A percentile compares a stretch with the other conserved stretches of the same genome.
These are phyloP conservation scores for Cyphomyrus plagiostoma DNA, from an alignment of 2,113 vertebrate species.

Conservation along the genomic window DNA sequence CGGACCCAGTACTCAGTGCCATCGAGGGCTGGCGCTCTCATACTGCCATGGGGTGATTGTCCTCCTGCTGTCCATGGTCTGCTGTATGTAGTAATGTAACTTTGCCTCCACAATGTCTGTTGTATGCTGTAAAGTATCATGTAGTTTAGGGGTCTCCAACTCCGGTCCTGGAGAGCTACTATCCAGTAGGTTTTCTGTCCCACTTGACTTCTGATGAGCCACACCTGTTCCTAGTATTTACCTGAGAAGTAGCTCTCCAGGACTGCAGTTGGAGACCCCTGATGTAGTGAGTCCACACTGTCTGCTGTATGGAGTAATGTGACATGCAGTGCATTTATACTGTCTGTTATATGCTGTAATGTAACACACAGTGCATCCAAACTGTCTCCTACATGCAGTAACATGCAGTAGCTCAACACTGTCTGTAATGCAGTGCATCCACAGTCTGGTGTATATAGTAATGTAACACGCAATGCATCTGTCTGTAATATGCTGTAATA, in stretches of 20 bases:
- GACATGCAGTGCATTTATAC: not conserved
- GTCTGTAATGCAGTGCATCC: not conserved
- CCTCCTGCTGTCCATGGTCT: not conserved
- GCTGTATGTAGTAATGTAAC: not conserved
- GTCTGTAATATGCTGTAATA: not conserved
- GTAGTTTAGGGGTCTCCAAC: too few relatives aligned
- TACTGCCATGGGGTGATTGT: slow-evolving; percentile 40
- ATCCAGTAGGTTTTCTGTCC: too few relatives aligned
- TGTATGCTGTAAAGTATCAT: too few relatives aligned
- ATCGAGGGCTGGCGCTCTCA: slow-evolving; percentile 81
- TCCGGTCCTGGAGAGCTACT: too few relatives aligned
- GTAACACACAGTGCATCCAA: not conserved
- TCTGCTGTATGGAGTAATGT: not conserved
- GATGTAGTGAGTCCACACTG: not conserved
- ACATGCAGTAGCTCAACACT: not conserved
- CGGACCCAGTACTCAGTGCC: slow-evolving; percentile 79
- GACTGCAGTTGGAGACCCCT: too few relatives aligned
- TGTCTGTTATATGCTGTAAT: not conserved
- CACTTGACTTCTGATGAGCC: too few relatives aligned
- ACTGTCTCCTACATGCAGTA: not conserved
- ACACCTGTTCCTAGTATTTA: too few relatives aligned
- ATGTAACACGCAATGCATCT: not conserved
- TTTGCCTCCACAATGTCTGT: not conserved
- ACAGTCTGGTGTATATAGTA: not conserved
- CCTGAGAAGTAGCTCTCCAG: too few relatives aligned